phyloP scores from a whole-genome alignment of 2,888 invertebrate species.

The Conomelus anceps region DNA sequence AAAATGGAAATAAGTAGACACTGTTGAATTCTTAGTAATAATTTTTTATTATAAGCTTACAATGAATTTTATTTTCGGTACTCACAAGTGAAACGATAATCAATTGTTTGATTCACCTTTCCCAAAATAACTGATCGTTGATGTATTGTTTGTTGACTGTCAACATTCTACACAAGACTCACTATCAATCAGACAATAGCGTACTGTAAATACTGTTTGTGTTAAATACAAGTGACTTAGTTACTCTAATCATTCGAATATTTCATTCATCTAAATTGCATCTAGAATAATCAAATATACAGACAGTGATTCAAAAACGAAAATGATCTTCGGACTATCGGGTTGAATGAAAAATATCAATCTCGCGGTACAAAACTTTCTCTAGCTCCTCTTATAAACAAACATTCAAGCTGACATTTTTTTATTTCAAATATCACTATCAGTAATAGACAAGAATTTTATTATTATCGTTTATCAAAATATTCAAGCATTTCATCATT shows the following conservation, averaged over 20 bases:
- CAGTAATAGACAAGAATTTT: not conserved
- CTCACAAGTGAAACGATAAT: not conserved
- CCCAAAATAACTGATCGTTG: not conserved
- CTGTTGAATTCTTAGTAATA: not conserved
- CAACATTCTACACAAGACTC: not conserved
- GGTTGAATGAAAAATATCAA: not conserved
- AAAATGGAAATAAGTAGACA: too few species aligned
- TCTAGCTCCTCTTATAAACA: not conserved
- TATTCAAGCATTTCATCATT: not conserved
- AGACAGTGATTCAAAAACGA: not conserved
- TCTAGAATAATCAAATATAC: not conserved
- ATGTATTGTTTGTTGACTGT: not conserved
- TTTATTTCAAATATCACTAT: not conserved
- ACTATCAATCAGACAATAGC: not conserved
- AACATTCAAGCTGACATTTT: not conserved
- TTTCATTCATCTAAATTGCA: not conserved
- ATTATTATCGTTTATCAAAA: not conserved
- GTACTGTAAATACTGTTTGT: too few species aligned
- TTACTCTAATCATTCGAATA: not conserved
- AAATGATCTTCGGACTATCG: not conserved
- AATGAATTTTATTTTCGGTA: not conserved
- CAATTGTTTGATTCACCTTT: not conserved
- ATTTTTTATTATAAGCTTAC: not conserved
- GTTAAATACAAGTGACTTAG: not conserved
- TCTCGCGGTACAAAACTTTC: not conserved